phyloP scores from a whole-genome alignment of 2,888 invertebrate genomes.

The Calliopum simillimum region DNA sequence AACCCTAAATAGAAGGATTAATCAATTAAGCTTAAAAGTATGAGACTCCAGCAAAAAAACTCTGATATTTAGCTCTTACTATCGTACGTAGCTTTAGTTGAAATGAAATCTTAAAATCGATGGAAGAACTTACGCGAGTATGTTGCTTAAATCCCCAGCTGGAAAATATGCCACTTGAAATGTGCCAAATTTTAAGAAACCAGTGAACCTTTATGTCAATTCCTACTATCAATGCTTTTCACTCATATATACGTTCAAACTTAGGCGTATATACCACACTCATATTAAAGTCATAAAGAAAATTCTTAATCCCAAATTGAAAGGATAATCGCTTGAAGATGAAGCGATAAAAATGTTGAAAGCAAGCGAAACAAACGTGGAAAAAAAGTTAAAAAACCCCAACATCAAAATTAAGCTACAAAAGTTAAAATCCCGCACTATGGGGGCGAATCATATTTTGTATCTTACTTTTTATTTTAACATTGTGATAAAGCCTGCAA shows the following conservation, averaged over 20 bases:
- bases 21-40: conserved; percentile 15
- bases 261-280: neutral
- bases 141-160: too few species aligned
- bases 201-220: too few species aligned
- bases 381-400: too few species aligned
- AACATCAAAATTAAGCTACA: too few species aligned
- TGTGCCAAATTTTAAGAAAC: too few species aligned
- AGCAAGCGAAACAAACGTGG: neutral
- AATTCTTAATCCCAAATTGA: conserved; percentile 20
- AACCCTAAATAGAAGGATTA: neutral
- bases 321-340: conserved; percentile 24
- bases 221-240: neutral
- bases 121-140: too few species aligned
- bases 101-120: too few species aligned
- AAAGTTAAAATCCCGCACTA: too few species aligned
- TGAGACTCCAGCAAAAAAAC: neutral
- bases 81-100: neutral
- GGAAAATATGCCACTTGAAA: too few species aligned
- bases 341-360: conserved; percentile 16
- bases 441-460: too few species aligned
- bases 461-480: too few species aligned
- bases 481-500: too few species aligned
- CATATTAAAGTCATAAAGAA: neutral
- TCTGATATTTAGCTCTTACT: neutral
- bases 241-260: neutral